Evolutionary conservation across 2,888 invertebrate species (phyloP).

Genomic region (Acutogordius australiensis): DNA sequence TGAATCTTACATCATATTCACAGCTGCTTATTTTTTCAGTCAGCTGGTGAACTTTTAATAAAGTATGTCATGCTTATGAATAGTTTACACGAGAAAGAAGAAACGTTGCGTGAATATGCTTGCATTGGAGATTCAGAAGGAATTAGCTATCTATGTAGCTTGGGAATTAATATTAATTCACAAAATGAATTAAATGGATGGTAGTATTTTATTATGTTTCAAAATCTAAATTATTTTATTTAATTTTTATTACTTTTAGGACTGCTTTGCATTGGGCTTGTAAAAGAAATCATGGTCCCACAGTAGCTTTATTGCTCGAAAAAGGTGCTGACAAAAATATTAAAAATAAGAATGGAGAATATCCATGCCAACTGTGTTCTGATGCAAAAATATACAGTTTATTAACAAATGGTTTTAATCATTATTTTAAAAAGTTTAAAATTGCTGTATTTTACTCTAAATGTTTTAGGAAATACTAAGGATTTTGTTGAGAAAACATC

Average conservation of each 20-base stretch:
- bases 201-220: not conserved
- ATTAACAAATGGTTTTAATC: not conserved
- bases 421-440: too few species aligned
- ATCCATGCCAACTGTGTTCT: not conserved
- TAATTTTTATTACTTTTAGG: too few species aligned
- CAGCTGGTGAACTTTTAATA: too few species aligned
- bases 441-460: not conserved
- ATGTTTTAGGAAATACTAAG: not conserved
- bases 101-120: slow-evolving; percentile 7
- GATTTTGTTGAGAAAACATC: not conserved
- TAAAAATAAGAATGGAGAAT: not conserved
- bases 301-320: not conserved
- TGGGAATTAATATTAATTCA: slow-evolving; percentile 1
- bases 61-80: too few species aligned
- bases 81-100: not conserved
- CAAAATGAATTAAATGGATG: not conserved
- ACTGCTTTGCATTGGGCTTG: slow-evolving; percentile 9
- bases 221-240: too few species aligned
- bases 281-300: slow-evolving; percentile 2
- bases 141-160: not conserved
- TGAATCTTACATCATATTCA: too few species aligned
- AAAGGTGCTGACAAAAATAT: not conserved
- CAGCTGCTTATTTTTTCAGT: too few species aligned
- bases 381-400: not conserved
- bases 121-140: not conserved